These are phyloP conservation scores for Macrotis lagotis DNA, from an alignment of 2,113 vertebrate species.

Conservation along the genomic window DNA sequence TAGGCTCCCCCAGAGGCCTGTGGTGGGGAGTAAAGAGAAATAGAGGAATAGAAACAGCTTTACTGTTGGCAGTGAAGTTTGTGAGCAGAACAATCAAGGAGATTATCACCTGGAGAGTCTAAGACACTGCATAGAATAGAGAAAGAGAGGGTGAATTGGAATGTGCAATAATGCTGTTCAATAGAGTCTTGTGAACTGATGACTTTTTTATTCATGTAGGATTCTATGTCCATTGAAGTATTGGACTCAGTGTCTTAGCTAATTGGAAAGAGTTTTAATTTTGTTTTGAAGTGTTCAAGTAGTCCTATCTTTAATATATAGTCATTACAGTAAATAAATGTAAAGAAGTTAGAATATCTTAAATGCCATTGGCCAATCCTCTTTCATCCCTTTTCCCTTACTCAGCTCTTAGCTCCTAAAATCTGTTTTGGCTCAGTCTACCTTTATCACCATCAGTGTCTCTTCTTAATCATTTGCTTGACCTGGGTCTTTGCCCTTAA, in stretches of 20 bases:
- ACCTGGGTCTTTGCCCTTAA: not conserved
- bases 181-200: not conserved
- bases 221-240: not conserved
- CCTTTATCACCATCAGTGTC: not conserved
- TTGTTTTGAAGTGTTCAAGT: not conserved
- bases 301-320: not conserved
- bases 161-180: not conserved
- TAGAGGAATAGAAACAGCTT: not conserved
- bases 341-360: not conserved
- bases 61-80: not conserved
- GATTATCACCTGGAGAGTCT: not conserved
- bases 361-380: not conserved
- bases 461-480: not conserved
- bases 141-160: not conserved
- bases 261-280: not conserved
- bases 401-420: not conserved
- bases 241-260: not conserved
- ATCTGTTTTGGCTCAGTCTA: not conserved
- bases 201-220: not conserved
- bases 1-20: not conserved
- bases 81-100: not conserved
- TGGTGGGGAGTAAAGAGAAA: constrained; percentile 3
- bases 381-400: too few relatives aligned
- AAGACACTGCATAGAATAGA: not conserved
- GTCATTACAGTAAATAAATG: not conserved